Base-by-base conservation (phyloP, 2,113 vertebrate genomes). In the Nothoprocta perdicaria region DNA sequence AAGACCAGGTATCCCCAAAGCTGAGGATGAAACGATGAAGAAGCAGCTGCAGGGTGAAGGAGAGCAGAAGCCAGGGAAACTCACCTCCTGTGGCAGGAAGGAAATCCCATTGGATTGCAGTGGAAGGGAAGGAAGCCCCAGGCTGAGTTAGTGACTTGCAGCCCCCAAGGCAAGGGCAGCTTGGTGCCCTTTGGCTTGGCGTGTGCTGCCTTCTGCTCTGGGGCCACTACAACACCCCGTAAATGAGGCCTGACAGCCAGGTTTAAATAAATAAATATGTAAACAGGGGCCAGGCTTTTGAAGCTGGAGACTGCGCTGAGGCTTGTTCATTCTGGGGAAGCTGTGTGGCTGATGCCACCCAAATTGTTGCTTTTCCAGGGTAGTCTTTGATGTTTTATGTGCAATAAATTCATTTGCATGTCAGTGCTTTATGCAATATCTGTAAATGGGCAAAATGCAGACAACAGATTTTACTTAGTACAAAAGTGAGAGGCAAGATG, bases 281-380 rank as follows among this genome's bases (percentile, higher is more conserved):
- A 55, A 53, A 16, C 52, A 21, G 8, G 19, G 17, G 22, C 43
- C 40, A 27, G 40, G 12, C n/a, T 48, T 78, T 83, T 35, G 12
- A 69, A 52, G 66, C 13, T 29, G 27, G 12, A 0, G 1, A 50
- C 17, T 68, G 24, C 5, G 10, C 53, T 0, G 1, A 86, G 4
- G 33, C 10, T 66, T 52, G 24, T 19, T 69, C 90, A 10, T 88
- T 84, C 33, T 76, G 76, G 18, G 43, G 15, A 10, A 41, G 38
- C 66, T 52, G 40, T 5, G 4, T 84, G 61, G 66, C 77, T 78
- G 77, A 33, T 68, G 14, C 45, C 21, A 26, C 21, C 7, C 10
- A 74, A 31, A 14, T 52, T 13, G 57, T 26, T 12, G 22, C 10
- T 76, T 83, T 61, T 71, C 26, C 5, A 72, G 52, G 18, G 75